Evolutionary conservation across 2,888 invertebrate genomes (phyloP), one percentile per base, ranked within the genome.

Genomic region (Beris morrisii): DNA sequence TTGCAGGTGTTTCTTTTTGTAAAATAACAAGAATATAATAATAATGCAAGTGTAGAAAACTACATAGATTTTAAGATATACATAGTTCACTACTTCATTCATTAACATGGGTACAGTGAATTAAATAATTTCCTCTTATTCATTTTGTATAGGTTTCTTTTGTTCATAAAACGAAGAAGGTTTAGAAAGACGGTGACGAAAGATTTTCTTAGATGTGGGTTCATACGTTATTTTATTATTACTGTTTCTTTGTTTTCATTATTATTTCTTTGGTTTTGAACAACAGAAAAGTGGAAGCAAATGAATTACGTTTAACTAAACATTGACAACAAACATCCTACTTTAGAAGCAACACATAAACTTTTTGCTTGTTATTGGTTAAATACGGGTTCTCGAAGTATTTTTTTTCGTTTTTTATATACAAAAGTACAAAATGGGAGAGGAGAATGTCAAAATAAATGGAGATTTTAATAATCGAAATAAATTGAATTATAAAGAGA

Each of bases 251-350:
- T 53, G 11, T 22, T 15, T 15, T 53, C 12, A 11, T 32, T n/a
- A 22, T 30, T 53, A 5, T 22, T 15, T 15, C 5, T 13, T 28
- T 32, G 15, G 11, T 38, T 38, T 38, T 38, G 38, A 38, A 56
- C 6, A 56, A 52, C 38, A 30, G 48, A 61, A 61, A 63, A 32
- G 32, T 32, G 63, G 13, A 64, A 64, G 54, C 54, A 54, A 22
- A 64, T 64, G 32, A 45, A 50, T 52, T 61, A 61, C 64, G 45
- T 53, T 64, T 54, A 53, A 54, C 64, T 64, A 54, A 54, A 46
- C 45, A 64, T 28, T 64, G 31, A 61, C 50, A 61, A 30, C 38
- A 50, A 61, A 61, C 61, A 64, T 54, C 45, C 53, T 64, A 64
- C 53, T 64, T 64, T 12, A 44, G 45, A 64, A 64, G 53, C 53